A percentile compares a stretch with the other conserved stretches of the same genome.
Conservation (phyloP, 2,113 vertebrate species). For the Haplochromis burtoni region DNA sequence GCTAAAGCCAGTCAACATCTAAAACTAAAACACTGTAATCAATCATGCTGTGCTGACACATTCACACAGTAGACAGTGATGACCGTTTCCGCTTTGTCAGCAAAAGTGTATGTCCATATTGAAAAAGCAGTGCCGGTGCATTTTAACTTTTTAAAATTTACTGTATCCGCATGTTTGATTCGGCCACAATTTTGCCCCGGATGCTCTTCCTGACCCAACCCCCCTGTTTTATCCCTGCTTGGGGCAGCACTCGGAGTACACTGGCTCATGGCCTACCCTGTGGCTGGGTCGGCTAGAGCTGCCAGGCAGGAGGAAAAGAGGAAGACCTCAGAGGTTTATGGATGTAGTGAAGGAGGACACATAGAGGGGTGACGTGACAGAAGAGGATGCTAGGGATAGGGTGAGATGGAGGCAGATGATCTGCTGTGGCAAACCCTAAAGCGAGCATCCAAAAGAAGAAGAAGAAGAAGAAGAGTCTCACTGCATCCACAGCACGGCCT, state of each 20-base stretch:
- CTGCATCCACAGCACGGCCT: background rate
- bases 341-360: background rate
- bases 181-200: background rate
- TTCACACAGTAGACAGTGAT: background rate
- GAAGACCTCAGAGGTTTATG: background rate
- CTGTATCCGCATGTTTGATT: background rate
- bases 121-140: background rate
- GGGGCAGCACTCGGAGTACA: background rate
- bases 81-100: background rate
- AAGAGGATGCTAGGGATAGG: background rate
- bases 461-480: background rate
- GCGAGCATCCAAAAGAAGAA: background rate
- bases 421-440: background rate
- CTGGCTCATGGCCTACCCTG: background rate
- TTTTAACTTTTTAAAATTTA: background rate
- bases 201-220: background rate
- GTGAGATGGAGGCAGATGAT: background rate
- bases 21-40: background rate
- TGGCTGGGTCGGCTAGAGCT: background rate
- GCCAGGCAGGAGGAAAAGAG: background rate
- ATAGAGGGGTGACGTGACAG: background rate
- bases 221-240: background rate
- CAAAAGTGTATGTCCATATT: background rate
- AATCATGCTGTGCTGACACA: background rate
- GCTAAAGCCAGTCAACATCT: background rate